These are phyloP conservation scores for Taeniopygia guttata DNA, from an alignment of 2,797 vertebrate species.

Conservation along the genomic window DNA sequence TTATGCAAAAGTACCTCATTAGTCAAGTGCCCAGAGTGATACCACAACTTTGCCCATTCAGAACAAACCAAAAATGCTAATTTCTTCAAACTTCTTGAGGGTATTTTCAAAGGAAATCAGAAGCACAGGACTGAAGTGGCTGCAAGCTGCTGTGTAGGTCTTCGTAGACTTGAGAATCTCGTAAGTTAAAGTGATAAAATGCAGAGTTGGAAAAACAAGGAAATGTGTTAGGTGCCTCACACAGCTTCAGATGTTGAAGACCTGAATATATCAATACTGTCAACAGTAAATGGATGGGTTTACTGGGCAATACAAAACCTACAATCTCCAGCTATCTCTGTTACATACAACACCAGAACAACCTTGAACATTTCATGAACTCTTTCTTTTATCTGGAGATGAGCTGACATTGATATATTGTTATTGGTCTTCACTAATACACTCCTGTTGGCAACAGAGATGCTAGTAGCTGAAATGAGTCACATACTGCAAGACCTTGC, in stretches of 20 bases:
- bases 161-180: background rate
- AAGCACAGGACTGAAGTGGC: background rate
- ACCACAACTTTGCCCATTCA: background rate
- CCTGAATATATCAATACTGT: background rate
- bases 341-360: background rate
- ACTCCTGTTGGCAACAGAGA: background rate
- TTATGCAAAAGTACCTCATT: background rate
- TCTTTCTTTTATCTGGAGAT: conserved; percentile 10
- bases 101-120: background rate
- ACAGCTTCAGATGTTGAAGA: background rate
- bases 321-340: background rate
- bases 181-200: background rate
- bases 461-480: background rate
- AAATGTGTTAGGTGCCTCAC: background rate
- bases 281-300: background rate
- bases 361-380: conserved; percentile 4
- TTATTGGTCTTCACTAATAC: conserved; percentile 7
- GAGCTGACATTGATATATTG: background rate
- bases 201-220: background rate
- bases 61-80: background rate
- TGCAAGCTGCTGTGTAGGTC: background rate
- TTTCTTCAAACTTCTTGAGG: background rate
- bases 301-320: background rate
- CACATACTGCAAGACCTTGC: background rate
- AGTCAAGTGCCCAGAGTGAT: background rate